These are phyloP conservation scores for Hydrozoanthus tunicans DNA, from an alignment of 64 coral and sea anemone species.

Conservation along the genomic window DNA sequence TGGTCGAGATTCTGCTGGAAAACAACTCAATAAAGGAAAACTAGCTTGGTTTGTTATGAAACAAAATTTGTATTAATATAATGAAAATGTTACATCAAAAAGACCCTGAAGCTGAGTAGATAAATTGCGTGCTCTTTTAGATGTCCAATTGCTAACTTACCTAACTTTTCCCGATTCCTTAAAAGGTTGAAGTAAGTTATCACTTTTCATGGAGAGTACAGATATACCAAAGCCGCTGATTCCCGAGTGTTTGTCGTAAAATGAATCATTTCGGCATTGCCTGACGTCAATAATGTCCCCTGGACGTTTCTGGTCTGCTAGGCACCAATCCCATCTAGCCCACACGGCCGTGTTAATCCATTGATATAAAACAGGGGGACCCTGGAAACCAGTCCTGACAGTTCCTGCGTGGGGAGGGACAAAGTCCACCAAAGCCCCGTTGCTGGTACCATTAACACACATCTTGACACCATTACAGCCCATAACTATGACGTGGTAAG, in stretches of 20 bases:
- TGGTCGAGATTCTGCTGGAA: too few species aligned
- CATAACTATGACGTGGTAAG: conserved; percentile 80
- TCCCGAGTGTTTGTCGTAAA: conserved; percentile 91
- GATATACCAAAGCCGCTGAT: conserved; percentile 88
- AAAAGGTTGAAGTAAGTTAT: conserved; percentile 64
- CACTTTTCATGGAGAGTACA: conserved; percentile 74
- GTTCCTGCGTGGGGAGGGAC: conserved; percentile 81
- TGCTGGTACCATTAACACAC: conserved; percentile 91
- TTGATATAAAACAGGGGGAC: conserved; percentile 73
- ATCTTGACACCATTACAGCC: conserved; percentile 95
- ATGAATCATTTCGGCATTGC: conserved; percentile 73
- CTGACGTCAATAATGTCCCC: conserved; percentile 25
- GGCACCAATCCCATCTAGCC: conserved; percentile 97
- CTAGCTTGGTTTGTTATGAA: too few species aligned
- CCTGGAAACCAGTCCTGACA: conserved; percentile 71
- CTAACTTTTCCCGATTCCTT: conserved; percentile 77
- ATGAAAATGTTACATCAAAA: too few species aligned
- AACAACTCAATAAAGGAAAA: too few species aligned
- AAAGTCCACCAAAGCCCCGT: conserved; percentile 95
- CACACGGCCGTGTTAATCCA: conserved; percentile 95
- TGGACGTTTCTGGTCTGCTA: conserved; percentile 60
- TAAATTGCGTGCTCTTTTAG: too few species aligned
- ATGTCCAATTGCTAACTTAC: background rate
- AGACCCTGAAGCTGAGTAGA: too few species aligned
- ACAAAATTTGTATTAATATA: too few species aligned